phyloP scores from a whole-genome alignment of 2,113 vertebrate species.

The Stictonetta naevosa region DNA sequence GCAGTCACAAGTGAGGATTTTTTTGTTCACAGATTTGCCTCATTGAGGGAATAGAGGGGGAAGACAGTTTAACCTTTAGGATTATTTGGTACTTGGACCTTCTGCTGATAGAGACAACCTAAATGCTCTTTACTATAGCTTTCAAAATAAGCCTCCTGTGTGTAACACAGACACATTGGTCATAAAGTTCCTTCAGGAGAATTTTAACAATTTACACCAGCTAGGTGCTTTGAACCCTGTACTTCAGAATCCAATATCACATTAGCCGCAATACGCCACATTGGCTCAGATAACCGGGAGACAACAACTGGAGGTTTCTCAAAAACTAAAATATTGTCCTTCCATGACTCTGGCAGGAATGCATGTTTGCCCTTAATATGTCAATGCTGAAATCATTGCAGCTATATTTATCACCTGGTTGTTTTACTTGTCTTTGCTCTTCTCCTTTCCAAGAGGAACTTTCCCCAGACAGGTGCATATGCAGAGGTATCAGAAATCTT shows the following conservation, averaged over 20 bases:
- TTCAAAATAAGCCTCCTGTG: not conserved
- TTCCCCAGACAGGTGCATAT: not conserved
- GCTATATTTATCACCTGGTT: not conserved
- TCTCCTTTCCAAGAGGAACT: not conserved
- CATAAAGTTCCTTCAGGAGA: fast-evolving
- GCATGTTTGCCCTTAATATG: not conserved
- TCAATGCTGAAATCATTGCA: not conserved
- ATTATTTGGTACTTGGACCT: not conserved
- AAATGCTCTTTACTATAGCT: not conserved
- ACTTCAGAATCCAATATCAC: not conserved
- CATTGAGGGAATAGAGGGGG: not conserved
- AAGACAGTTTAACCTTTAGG: not conserved
- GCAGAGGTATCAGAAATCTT: not conserved
- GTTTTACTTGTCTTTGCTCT: not conserved
- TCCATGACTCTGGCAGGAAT: not conserved
- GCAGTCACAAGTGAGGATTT: fast-evolving
- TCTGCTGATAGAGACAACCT: not conserved
- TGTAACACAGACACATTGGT: fast-evolving
- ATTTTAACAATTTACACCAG: not conserved
- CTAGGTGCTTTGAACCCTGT: not conserved
- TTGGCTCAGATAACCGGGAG: not conserved
- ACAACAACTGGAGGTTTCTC: not conserved
- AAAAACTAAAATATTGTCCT: not conserved
- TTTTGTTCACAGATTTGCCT: not conserved
- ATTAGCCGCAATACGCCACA: not conserved